Base-by-base conservation (phyloP, 30 jellyfish, hydroid and myxozoan genomes). In the Chironex yamaguchii region DNA sequence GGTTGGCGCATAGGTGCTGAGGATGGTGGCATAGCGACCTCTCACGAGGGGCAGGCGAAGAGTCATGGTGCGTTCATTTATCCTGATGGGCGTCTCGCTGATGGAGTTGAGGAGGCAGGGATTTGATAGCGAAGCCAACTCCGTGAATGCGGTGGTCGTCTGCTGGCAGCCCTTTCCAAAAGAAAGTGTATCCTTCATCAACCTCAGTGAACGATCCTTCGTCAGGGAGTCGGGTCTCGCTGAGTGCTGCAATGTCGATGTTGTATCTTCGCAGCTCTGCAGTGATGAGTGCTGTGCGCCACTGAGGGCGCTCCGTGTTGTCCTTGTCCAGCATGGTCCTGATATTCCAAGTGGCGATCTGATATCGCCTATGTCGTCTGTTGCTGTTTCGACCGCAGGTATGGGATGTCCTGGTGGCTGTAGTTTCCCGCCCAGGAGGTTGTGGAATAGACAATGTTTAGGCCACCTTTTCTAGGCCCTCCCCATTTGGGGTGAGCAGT, bases 401-500 rank as follows among this genome's bases (percentile, higher is more conserved):
- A n/a, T n/a, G n/a, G n/a, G n/a, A n/a, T n/a, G n/a, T n/a, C n/a
- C n/a, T n/a, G n/a, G n/a, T n/a, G n/a, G n/a, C n/a, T n/a, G n/a
- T n/a, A n/a, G n/a, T n/a, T n/a, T n/a, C n/a, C n/a, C n/a, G n/a
- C n/a, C n/a, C n/a, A n/a, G n/a, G n/a, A n/a, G n/a, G n/a, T n/a
- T n/a, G n/a, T n/a, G n/a, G n/a, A n/a, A n/a, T n/a, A n/a, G n/a
- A n/a, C n/a, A n/a, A n/a, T n/a, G 11, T 66, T 25, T 26, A 4
- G 65, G 66, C 79, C n/a, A n/a, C 79, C 79, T 66, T 66, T 66
- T 26, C 79, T 6, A 66, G 79, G 79, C 79, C 79, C 65, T 66
- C 79, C 65, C 17, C 67, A 3, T 2, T 4, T 2, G 67, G 67
- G 30, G 79, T 22, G 66, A 66, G 79, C 79, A 66, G 79, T 29